Percentiles rank a stretch among this genome's conserved stretches.
Evolutionary conservation across 2,113 vertebrate genomes (phyloP).

Genomic region (Zosterops borbonicus): DNA sequence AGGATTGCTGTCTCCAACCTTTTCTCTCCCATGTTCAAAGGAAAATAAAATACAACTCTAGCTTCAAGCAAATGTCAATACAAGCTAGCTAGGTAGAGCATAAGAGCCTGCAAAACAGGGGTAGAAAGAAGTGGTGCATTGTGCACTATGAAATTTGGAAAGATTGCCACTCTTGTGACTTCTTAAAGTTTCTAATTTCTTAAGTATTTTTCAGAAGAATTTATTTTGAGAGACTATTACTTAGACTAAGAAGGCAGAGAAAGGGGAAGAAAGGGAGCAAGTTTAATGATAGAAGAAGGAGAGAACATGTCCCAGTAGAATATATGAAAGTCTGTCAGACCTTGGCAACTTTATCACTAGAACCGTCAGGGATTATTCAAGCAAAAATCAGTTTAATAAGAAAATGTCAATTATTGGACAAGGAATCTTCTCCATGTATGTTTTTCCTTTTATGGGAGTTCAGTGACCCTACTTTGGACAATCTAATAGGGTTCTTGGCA

Average conservation of each 20-base stretch:
- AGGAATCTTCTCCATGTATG: neutral
- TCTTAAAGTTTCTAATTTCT: neutral
- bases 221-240: neutral
- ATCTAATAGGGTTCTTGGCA: neutral
- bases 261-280: neutral
- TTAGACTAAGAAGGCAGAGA: neutral
- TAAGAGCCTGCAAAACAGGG: neutral
- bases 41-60: neutral
- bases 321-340: neutral
- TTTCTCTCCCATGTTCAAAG: neutral
- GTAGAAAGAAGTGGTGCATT: neutral
- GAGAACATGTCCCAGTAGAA: neutral
- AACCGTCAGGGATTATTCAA: constrained; percentile 14
- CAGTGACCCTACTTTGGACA: neutral
- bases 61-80: neutral
- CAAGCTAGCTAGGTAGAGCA: neutral
- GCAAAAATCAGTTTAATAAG: constrained; percentile 20
- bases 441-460: neutral
- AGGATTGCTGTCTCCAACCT: neutral
- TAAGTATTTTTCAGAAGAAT: neutral
- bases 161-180: neutral
- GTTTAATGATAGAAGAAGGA: neutral
- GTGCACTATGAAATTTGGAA: neutral
- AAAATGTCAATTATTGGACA: neutral
- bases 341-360: neutral